Evolutionary conservation across 64 coral and sea anemone species (phyloP).

Genomic region (Pocillopora damicornis): DNA sequence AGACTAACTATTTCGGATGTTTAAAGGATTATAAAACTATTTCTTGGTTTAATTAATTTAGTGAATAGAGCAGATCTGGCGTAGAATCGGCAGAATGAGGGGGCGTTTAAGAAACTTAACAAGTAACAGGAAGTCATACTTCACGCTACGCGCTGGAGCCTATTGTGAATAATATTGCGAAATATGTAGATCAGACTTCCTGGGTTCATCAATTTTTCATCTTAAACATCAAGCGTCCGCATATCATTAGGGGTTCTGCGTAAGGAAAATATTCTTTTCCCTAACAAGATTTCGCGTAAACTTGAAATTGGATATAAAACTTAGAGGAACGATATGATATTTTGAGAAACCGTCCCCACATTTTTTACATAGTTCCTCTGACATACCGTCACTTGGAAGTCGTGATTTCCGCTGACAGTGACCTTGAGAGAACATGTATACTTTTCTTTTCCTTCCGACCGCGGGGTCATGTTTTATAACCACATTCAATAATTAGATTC

Average conservation of each 20-base stretch:
- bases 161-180: not conserved
- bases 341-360: not conserved
- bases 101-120: not conserved
- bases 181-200: not conserved
- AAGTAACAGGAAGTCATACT: conserved; percentile 2
- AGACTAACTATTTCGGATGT: too few species aligned
- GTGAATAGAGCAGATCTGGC: too few species aligned
- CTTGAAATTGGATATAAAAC: not conserved
- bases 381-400: not conserved
- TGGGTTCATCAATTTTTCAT: not conserved
- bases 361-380: not conserved
- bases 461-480: too few species aligned
- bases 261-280: not conserved
- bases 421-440: too few species aligned
- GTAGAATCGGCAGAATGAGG: not conserved
- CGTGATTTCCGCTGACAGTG: too few species aligned
- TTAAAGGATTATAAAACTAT: too few species aligned
- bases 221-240: not conserved
- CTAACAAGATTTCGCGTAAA: not conserved
- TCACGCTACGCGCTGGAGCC: not conserved
- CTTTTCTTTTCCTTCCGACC: too few species aligned
- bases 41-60: too few species aligned
- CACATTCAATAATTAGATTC: too few species aligned
- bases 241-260: not conserved
- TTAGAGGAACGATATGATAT: not conserved